Conservation (phyloP, 30 jellyfish, hydroid and myxozoan genomes). For the Mastigias papua region DNA sequence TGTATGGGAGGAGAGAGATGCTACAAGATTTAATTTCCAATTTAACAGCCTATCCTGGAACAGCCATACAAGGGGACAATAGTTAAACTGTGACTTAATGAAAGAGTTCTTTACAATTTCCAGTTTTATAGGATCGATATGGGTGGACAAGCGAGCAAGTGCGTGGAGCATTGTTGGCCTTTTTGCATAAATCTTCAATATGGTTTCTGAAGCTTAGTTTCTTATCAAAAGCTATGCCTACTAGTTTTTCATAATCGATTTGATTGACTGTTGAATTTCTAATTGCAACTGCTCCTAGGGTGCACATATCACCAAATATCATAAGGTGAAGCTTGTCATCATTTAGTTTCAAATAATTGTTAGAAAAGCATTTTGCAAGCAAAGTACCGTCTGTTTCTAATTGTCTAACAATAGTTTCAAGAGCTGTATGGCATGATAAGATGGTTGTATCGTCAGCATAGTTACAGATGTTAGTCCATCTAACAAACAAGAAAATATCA, state of each 20-base stretch:
- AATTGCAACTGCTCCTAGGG: constrained; percentile 27
- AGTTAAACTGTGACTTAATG: constrained; percentile 34
- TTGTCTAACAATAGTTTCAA: constrained; percentile 28
- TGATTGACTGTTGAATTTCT: constrained; percentile 34
- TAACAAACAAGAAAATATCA: constrained; percentile 18
- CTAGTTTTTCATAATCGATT: constrained; percentile 43
- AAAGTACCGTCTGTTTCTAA: constrained; percentile 40
- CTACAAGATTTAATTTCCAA: no score
- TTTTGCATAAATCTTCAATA: constrained; percentile 29
- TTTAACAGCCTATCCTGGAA: background rate
- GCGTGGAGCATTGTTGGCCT: constrained; percentile 51
- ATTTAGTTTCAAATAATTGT: constrained; percentile 55
- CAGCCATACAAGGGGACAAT: constrained; percentile 32
- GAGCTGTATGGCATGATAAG: constrained; percentile 47
- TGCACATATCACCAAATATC: constrained; percentile 46
- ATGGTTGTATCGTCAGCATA: constrained; percentile 52
- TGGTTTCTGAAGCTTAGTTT: constrained; percentile 57
- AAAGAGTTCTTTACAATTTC: background rate
- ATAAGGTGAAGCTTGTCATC: constrained; percentile 46
- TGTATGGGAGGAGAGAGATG: no score
- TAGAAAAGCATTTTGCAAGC: constrained; percentile 47
- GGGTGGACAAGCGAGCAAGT: constrained; percentile 25
- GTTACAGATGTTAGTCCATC: constrained; percentile 13
- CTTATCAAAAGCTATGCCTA: constrained; percentile 47
- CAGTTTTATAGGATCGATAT: constrained; percentile 11